Conservation (phyloP, 2,888 invertebrate genomes). For the Eilema sororculum region DNA sequence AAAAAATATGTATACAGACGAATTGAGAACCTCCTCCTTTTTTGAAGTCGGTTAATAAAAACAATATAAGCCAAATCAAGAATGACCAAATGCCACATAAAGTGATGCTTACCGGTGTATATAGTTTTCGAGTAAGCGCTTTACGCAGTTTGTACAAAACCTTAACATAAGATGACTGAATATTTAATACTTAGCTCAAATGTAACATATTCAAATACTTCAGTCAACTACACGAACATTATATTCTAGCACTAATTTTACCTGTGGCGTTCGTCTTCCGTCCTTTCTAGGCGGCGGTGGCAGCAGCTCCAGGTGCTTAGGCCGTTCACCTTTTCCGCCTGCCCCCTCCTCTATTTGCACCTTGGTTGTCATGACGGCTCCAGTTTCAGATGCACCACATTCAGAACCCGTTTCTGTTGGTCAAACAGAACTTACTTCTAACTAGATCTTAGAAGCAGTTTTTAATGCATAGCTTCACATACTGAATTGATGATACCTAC, state of each 20-base stretch:
- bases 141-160: too few relatives aligned
- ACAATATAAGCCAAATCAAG: too few relatives aligned
- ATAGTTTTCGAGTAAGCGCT: too few relatives aligned
- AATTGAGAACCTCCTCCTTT: too few relatives aligned
- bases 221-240: not conserved
- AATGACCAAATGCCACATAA: too few relatives aligned
- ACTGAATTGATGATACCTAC: not conserved
- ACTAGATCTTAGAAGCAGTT: constrained; percentile 17
- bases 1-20: too few relatives aligned
- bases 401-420: constrained; percentile 75
- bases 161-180: too few relatives aligned
- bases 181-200: too few relatives aligned
- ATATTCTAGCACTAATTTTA: constrained; percentile 46
- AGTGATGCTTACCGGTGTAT: too few relatives aligned
- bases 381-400: constrained; percentile 72
- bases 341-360: constrained; percentile 64
- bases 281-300: constrained; percentile 83
- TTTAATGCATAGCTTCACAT: not conserved
- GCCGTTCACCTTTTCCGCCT: constrained; percentile 65
- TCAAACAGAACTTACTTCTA: constrained; percentile 39
- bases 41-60: too few relatives aligned
- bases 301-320: constrained; percentile 77
- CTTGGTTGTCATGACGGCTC: constrained; percentile 73
- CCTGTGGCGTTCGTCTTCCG: constrained; percentile 69
- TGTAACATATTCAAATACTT: not conserved